Evolutionary conservation across 2,113 vertebrate species (phyloP), one percentile per base, ranked within the genome.

Genomic region (Tragulus kanchil): DNA sequence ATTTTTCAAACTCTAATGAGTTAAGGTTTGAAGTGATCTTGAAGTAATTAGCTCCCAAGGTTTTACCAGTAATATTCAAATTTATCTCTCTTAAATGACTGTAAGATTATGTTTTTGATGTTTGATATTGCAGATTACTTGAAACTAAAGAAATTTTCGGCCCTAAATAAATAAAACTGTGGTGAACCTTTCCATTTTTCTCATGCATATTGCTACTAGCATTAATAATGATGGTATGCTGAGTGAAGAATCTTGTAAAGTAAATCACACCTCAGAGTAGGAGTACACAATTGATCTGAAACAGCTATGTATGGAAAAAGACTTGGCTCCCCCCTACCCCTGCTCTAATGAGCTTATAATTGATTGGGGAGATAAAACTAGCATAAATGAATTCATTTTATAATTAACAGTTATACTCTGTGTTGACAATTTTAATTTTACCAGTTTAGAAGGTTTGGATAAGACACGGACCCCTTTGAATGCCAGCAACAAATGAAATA

Each of bases 21-120:
- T 96, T 97, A 97, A 94, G 81, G 79, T 97, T 97, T 97, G 94
- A 97, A 97, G 91, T 97, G 91, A 93, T 97, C 94, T 95, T 89
- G 85, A 97, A 86, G 56, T 97, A 96, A 97, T 97, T 96, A 96
- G 91, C 50, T 97, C 84, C 71, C 91, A 96, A 85, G 77, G 48
- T 97, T 96, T 97, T 96, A 96, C 71, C 82, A 97, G 82, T 85
- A 94, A 97, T 96, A 94, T 97, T 94, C 78, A 95, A 97, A 94
- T 67, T 85, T 42, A 16, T 97, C 50, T 93, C 67, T 90, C 67
- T 94, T 96, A 96, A 97, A 96, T 96, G 94, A 84, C 77, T 89
- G 7, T 94, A 89, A 95, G 93, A 94, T 95, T 96, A 88, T 73
- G 62, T 83, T 96, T 97, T 94, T 67, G 45, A 97, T 97, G 31